These are phyloP conservation scores for Tetraneura akinire DNA, from an alignment of 1,140 invertebrate species.

Conservation along the genomic window DNA sequence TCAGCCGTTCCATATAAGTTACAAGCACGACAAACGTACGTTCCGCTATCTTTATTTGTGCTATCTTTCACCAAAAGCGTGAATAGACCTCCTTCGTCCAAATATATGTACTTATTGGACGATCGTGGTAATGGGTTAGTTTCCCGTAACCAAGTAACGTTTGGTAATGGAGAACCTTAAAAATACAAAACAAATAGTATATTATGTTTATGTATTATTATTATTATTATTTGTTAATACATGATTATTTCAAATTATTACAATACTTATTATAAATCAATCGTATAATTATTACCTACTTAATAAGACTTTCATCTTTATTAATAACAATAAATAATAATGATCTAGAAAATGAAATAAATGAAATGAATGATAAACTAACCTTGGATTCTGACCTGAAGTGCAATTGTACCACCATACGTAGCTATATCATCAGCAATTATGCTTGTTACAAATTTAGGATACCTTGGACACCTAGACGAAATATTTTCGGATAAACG, in stretches of 20 bases:
- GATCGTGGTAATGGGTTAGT: slow-evolving; percentile 63
- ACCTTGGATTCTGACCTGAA: slow-evolving; percentile 28
- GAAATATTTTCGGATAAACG: neutral
- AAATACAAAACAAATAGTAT: neutral
- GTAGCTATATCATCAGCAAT: slow-evolving; percentile 23
- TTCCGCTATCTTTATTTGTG: slow-evolving; percentile 81
- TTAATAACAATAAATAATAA: too few species aligned
- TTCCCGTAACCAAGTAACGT: slow-evolving; percentile 74
- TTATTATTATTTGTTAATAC: too few species aligned
- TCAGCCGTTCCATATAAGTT: slow-evolving; percentile 78
- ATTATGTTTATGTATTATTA: too few species aligned
- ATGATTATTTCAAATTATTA: too few species aligned
- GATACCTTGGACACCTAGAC: neutral
- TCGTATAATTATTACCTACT: too few species aligned
- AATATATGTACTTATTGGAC: slow-evolving; percentile 65
- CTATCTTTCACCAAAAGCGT: slow-evolving; percentile 78
- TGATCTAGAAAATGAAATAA: too few species aligned
- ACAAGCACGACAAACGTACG: slow-evolving; percentile 81
- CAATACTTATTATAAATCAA: too few species aligned
- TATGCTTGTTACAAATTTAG: neutral
- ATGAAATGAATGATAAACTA: neutral
- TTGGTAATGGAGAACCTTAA: slow-evolving; percentile 62
- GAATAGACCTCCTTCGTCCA: slow-evolving; percentile 75
- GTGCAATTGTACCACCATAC: slow-evolving; percentile 15
- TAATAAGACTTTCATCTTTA: too few species aligned